Conservation (phyloP, 2,797 vertebrate genomes). For the Darevskia mixta region DNA sequence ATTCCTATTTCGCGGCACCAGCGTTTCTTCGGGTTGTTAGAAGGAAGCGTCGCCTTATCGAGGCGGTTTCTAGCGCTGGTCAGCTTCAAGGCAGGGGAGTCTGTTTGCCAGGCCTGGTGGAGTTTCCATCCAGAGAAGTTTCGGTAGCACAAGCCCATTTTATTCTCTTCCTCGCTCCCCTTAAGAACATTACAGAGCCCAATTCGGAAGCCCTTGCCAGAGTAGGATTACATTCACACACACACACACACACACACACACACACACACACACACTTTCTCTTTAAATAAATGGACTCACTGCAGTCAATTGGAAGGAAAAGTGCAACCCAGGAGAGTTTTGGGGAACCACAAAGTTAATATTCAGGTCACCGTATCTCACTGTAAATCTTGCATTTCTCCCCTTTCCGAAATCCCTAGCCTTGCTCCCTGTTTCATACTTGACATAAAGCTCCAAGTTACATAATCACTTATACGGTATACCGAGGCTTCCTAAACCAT, state of each 20-base stretch:
- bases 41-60: rapidly evolving
- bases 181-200: not conserved
- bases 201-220: not conserved
- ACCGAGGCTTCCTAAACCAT: constrained; percentile 5
- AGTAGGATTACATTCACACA: not conserved
- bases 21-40: not conserved
- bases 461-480: constrained; percentile 55
- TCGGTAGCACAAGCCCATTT: not conserved
- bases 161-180: too few relatives aligned
- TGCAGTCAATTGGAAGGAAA: constrained; percentile 41
- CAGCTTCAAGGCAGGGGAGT: not conserved
- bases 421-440: constrained; percentile 67
- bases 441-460: constrained; percentile 72
- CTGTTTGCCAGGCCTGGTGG: rapidly evolving
- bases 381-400: constrained; percentile 72
- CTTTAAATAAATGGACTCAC: not conserved
- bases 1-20: not conserved
- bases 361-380: constrained; percentile 68
- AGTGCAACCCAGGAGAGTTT: constrained; percentile 52
- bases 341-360: constrained; percentile 64
- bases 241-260: too few relatives aligned
- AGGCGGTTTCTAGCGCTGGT: not conserved
- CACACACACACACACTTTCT: too few relatives aligned
- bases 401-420: constrained; percentile 55
- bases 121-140: not conserved